Evolutionary conservation across 1,140 invertebrate genomes (phyloP).

Genomic region (Conopomorpha cramerella): DNA sequence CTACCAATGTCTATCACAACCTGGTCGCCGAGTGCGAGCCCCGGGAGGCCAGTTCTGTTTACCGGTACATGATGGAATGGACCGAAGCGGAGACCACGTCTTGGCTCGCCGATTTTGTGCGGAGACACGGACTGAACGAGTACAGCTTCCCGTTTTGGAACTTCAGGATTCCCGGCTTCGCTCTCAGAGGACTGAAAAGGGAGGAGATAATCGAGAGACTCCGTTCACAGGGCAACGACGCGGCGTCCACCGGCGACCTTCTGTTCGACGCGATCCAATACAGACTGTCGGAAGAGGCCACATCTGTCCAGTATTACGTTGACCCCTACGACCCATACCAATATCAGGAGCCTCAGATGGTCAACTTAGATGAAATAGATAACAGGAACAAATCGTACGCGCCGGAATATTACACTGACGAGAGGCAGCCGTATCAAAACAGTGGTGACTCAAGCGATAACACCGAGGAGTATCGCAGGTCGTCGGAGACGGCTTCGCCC

Average conservation of each 20-base stretch:
- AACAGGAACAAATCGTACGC: conserved; percentile 23
- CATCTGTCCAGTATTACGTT: too few species aligned
- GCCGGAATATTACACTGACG: conserved; percentile 30
- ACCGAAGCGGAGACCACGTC: conserved; percentile 61
- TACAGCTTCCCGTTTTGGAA: conserved; percentile 45
- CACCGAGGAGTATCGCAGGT: conserved; percentile 29
- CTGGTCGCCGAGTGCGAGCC: too few species aligned
- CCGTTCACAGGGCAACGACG: conserved; percentile 22
- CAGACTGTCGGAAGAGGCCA: too few species aligned
- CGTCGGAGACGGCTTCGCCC: conserved; percentile 29
- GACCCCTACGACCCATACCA: conserved; percentile 28
- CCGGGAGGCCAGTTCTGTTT: conserved; percentile 28
- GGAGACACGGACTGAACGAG: conserved; percentile 42
- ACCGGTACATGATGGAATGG: conserved; percentile 58
- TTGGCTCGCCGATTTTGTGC: conserved; percentile 59
- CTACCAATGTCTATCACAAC: conserved; percentile 33
- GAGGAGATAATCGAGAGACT: conserved; percentile 51
- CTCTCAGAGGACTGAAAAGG: conserved; percentile 44
- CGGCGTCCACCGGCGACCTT: conserved; percentile 19
- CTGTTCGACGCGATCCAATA: conserved; percentile 10
- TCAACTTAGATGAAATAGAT: conserved; percentile 25
- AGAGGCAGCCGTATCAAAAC: conserved; percentile 17
- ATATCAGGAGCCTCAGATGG: conserved; percentile 22
- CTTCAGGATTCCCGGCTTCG: conserved; percentile 52
- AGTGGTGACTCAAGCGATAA: conserved; percentile 38